Base-by-base conservation (phyloP, 2,113 vertebrate genomes). In the Sylvilagus bachmani region DNA sequence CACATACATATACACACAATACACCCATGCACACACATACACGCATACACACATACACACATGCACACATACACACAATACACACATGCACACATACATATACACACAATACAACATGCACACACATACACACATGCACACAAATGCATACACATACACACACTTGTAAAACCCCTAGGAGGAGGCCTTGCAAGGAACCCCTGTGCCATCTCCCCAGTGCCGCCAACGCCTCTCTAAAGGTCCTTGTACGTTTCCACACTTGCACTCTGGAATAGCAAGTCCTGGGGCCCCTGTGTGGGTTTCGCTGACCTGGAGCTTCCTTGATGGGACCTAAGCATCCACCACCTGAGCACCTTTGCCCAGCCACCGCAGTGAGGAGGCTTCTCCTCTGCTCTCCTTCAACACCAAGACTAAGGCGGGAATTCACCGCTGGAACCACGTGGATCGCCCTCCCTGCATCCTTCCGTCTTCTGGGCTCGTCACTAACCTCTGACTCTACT, bases 381-480 rank as follows among this genome's bases (percentile, higher is more conserved):
- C 9, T 44, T 44, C 25, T 58, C 21, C 19, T 78, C 74, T 55
- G 36, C 38, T 49, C 25, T 0, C 4, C 36, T 44, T 55, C 36
- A 29, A 8, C 53, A 44, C 31, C 66, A 44, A 44, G 44, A 44
- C 44, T 6, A 44, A n/a, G n/a, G n/a, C 44, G 44, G 44, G 5
- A 6, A 44, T 44, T 44, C 44, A 44, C 44, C 44, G 44, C 6
- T 6, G 44, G 44, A 44, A 6, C 44, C 44, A 6, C 44, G 44
- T 5, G 44, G 44, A 44, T 6, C 6, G 44, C 44, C 44, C 86
- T 67, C 36, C 29, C 75, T 80, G 12, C 38, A 81, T 1, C 31
- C 21, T 58, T 94, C 91, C 67, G 86, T 64, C 51, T 77, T 89
- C 29, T 84, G 77, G 10, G 84, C 10, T 67, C 33, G 82, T 73